Evolutionary conservation across 2,888 invertebrate species (phyloP), one percentile per base, ranked within the genome.

Genomic region (Oegoconia quadripuncta): DNA sequence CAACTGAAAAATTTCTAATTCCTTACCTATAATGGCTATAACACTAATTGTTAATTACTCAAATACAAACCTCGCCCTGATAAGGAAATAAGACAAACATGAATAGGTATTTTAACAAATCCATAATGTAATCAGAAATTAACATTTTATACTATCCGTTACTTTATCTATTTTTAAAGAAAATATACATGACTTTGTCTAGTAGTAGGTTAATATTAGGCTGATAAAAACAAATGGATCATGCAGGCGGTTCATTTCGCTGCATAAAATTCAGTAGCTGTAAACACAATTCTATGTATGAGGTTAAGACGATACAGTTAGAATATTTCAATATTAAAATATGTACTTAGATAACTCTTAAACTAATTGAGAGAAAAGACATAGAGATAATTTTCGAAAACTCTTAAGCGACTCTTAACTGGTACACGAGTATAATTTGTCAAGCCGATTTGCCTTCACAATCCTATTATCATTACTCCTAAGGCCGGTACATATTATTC

Each of bases 361-460:
- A 72, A 81, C 78, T 82, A 83, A 78, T 74, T 69, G 75, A 84
- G 84, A 86, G 80, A 70, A 74, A 73, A 81, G 81, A 83, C 74
- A 75, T 64, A 78, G 80, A 86, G 82, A 82, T 73, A 74, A 65
- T 75, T 80, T n/a, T 76, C 62, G 75, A 81, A 83, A 84, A 78
- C 52, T 55, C 77, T 81, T 83, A 82, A 61, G 44, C 44, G 34
- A n/a, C n/a, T n/a, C n/a, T 64, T 74, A 79, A 48, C 65, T 73
- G 71, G 73, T 77, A 78, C 73, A 69, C 64, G 64, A 70, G 64
- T 73, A 74, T 64, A 73, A 53, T 64, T 68, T 70, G 62, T 72
- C 69, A 79, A 83, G 81, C 80, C 72, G 58, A n/a, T n/a, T 64
- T 62, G 65, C 69, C 69, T 64, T 64, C 69, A 76, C 72, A 67